Evolutionary conservation across 2,888 invertebrate species (phyloP), one percentile per base, ranked within the genome.

Genomic region (Pecten maximus): DNA sequence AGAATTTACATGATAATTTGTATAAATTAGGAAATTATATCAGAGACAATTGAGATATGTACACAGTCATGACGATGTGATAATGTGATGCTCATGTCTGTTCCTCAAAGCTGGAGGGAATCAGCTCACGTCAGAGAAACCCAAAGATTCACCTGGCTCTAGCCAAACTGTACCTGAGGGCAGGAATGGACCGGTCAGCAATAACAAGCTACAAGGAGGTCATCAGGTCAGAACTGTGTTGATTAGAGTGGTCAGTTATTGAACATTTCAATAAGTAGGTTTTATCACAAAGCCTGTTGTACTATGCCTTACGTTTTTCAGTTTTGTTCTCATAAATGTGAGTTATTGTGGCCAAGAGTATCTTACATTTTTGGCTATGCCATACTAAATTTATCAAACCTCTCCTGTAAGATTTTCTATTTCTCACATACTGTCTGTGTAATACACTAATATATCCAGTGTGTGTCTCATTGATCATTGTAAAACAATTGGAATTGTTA

Each of bases 131-230:
- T 95, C 97, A 98, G 90, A 97, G 98, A 90, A 98, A 98, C 40
- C 97, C 98, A 0, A 98, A 98, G 96, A 97, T 98, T 4, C 98
- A 98, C 95, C 98, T 98, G 97, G 98, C 98, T 19, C 96, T 98
- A 89, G 98, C 98, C 8, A 98, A 98, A 96, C 97, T 98, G 93
- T 98, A 98, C 94, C 97, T 98, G 92, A 93, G 95, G 40, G 97
- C 97, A 90, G 98, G 98, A 19, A 98, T 98, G 97, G 98, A 98
- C 94, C 97, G 98, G 89, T 98, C 98, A 28, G 98, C 98, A 0
- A 97, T 98, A 89, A 97, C 98, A 1, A 98, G 98, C 48, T 98
- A 98, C 96, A 98, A 98, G 96, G 98, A 98, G 97, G 98, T 98
- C 16, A 96, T 98, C 88, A 97, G 98, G 98, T 98, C 95, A 96